Conservation (phyloP, 2,113 vertebrate genomes). For the Leucopsar rothschildi region DNA sequence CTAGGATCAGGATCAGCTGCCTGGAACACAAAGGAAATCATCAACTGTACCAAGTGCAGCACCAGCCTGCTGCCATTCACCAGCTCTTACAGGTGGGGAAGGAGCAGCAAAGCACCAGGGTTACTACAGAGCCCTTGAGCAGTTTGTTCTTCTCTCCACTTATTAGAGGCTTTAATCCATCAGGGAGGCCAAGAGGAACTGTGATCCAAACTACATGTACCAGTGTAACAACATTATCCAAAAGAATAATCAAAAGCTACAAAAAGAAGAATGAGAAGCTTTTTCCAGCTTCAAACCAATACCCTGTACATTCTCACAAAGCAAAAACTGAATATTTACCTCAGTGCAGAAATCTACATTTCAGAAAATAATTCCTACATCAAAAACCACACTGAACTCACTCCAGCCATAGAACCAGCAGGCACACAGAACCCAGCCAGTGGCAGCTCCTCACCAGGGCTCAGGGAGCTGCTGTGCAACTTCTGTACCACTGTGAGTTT, state of each 20-base stretch:
- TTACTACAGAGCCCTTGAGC: not conserved
- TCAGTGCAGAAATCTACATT: not conserved
- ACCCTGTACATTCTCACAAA: not conserved
- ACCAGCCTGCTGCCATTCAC: not conserved
- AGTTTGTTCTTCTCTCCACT: not conserved
- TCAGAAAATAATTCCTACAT: accelerated
- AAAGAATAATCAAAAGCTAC: not conserved
- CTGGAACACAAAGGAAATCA: conserved; percentile 40
- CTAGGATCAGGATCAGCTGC: conserved; percentile 75
- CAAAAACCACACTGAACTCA: not conserved
- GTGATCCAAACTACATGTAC: not conserved
- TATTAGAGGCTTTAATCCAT: not conserved
- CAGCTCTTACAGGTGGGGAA: not conserved
- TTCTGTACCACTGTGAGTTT: not conserved
- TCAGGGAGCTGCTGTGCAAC: not conserved
- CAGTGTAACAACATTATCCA: not conserved
- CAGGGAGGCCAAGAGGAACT: not conserved
- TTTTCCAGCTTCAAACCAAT: not conserved
- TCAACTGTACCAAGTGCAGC: not conserved
- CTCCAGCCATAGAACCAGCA: not conserved
- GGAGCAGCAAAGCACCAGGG: not conserved
- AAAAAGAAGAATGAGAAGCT: not conserved
- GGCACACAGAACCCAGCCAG: not conserved
- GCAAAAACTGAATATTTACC: not conserved
- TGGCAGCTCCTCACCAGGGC: not conserved